phyloP scores from a whole-genome alignment of 2,888 invertebrate species.

The Lithophane socia region DNA sequence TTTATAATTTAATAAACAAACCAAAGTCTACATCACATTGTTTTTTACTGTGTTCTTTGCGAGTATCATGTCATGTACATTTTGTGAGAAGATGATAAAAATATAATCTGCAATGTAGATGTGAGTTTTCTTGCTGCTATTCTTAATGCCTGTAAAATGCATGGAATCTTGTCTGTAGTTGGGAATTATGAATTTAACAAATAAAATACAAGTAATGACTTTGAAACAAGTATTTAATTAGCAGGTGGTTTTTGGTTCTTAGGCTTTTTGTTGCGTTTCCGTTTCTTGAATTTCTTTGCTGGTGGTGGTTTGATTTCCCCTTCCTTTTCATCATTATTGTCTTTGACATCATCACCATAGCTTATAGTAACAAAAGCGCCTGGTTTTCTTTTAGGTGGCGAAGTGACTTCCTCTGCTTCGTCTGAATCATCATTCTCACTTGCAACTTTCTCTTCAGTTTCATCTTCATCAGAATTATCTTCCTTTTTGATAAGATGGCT shows the following conservation, averaged over 20 bases:
- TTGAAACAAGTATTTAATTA: constrained; percentile 49
- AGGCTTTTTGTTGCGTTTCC: constrained; percentile 80
- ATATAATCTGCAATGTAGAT: constrained; percentile 83
- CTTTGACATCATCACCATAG: constrained; percentile 78
- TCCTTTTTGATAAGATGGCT: constrained; percentile 84
- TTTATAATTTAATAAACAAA: constrained; percentile 90
- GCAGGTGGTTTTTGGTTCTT: constrained; percentile 65
- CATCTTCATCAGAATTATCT: constrained; percentile 72
- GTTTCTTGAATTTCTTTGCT: constrained; percentile 82
- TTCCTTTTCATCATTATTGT: constrained; percentile 68
- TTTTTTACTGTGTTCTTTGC: constrained; percentile 84
- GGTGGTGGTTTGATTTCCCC: constrained; percentile 70
- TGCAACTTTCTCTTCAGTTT: constrained; percentile 61
- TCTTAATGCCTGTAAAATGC: constrained; percentile 42
- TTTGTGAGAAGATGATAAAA: constrained; percentile 80
- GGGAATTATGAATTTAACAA: constrained; percentile 31
- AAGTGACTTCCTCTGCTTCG: constrained; percentile 62
- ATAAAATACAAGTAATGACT: constrained; percentile 34
- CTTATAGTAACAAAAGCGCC: constrained; percentile 85
- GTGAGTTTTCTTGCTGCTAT: constrained; percentile 73
- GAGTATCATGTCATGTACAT: constrained; percentile 81
- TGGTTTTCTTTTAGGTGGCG: constrained; percentile 78
- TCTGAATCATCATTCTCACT: constrained; percentile 74
- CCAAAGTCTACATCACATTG: constrained; percentile 89
- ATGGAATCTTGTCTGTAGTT: constrained; percentile 34